Evolutionary conservation across 2,797 vertebrate genomes (phyloP).

Genomic region (Cryptoprocta ferox): DNA sequence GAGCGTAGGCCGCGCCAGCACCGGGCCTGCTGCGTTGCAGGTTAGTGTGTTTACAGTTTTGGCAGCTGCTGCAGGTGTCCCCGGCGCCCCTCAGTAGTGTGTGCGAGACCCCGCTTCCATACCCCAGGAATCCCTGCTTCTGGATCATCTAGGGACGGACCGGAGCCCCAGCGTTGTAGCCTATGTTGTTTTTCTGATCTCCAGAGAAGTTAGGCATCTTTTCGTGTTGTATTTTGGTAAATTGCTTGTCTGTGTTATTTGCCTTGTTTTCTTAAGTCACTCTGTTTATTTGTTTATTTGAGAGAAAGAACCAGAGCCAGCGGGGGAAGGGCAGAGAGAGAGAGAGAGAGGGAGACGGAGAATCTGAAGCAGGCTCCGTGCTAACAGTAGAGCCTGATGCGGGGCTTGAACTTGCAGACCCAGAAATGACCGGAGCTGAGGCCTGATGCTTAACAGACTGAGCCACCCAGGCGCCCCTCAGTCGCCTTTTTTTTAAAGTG

Average conservation of each 20-base stretch:
- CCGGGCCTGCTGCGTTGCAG: neutral
- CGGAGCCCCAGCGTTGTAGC: neutral
- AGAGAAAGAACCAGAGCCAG: no score
- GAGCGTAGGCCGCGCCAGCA: no score
- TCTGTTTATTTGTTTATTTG: no score
- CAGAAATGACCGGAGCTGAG: no score
- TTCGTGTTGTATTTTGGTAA: neutral
- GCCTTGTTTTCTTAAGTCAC: neutral
- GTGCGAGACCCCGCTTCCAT: neutral
- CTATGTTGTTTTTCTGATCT: neutral
- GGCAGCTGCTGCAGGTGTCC: neutral
- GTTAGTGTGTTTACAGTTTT: neutral
- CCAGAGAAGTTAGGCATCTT: neutral
- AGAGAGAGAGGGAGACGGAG: no score
- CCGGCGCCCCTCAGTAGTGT: neutral
- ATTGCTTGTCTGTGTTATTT: neutral
- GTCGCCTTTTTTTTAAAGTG: no score
- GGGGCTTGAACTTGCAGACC: no score
- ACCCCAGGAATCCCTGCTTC: neutral
- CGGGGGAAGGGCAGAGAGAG: no score
- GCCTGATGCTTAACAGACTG: no score
- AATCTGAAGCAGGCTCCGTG: no score
- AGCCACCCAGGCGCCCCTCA: no score
- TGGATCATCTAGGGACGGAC: neutral
- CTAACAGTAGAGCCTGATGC: no score